These are phyloP conservation scores for Addax nasomaculatus DNA, from an alignment of 2,113 vertebrate species.

Conservation along the genomic window DNA sequence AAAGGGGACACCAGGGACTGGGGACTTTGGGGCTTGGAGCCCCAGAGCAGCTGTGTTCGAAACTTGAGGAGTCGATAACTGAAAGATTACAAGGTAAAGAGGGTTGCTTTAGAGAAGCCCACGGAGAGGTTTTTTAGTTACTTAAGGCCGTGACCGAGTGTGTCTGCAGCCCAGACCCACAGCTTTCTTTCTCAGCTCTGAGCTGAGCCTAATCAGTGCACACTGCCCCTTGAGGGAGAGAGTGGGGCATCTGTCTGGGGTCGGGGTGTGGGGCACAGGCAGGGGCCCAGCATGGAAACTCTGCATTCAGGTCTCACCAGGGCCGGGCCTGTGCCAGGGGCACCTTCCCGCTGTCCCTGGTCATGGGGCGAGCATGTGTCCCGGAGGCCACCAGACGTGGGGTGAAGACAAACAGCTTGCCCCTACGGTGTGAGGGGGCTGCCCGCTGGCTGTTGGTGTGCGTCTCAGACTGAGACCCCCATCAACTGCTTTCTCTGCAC, in stretches of 20 bases:
- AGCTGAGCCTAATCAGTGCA: background rate
- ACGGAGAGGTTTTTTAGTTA: rapidly evolving
- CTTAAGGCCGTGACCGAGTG: background rate
- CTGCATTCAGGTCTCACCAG: background rate
- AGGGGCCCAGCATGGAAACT: background rate
- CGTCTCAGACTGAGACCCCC: background rate
- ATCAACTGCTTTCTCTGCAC: background rate
- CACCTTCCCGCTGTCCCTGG: background rate
- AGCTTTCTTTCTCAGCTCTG: background rate
- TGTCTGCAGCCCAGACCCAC: background rate
- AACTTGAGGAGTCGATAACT: background rate
- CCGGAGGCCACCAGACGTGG: background rate
- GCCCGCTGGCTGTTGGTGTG: background rate
- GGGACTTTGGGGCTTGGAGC: background rate
- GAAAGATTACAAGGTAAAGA: background rate
- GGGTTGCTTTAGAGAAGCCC: background rate
- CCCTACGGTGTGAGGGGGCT: background rate
- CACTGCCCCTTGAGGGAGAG: background rate
- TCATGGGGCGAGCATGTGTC: background rate
- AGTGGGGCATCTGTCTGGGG: no score
- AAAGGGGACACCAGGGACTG: background rate
- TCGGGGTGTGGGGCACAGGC: no score
- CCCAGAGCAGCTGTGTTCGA: background rate
- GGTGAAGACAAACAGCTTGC: background rate
- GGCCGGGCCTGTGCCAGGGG: background rate